phyloP scores from a whole-genome alignment of 2,797 vertebrate genomes.

The Pseudochirops cupreus region DNA sequence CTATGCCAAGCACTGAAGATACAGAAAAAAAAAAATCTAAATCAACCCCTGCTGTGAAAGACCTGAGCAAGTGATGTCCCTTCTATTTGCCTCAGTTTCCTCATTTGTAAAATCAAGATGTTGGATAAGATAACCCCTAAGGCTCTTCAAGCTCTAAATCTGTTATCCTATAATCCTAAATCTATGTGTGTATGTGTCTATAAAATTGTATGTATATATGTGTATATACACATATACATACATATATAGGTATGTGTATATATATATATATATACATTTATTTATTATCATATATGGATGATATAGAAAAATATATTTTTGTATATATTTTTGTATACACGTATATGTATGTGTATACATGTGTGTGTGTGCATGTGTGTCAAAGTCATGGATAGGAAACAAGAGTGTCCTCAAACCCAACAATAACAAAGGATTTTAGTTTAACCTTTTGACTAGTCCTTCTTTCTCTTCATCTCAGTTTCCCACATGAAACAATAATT shows the following conservation, averaged over 20 bases:
- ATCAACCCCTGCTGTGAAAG: neutral
- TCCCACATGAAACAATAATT: slow-evolving; percentile 32
- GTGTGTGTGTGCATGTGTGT: neutral
- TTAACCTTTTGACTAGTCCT: slow-evolving; percentile 1
- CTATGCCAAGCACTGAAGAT: neutral
- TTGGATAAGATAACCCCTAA: neutral
- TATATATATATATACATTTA: no score
- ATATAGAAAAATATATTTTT: neutral
- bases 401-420: slow-evolving; percentile 29
- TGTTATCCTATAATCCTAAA: neutral
- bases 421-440: neutral
- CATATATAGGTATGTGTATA: no score
- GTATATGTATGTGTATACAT: no score
- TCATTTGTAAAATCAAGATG: neutral
- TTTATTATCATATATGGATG: neutral
- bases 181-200: neutral
- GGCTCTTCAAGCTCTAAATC: neutral
- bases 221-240: neutral
- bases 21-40: neutral
- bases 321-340: no score
- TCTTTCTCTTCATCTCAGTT: slow-evolving; percentile 48
- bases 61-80: neutral
- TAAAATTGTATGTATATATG: no score
- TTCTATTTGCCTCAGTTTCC: neutral
- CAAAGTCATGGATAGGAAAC: neutral